Evolutionary conservation across 2,888 invertebrate genomes (phyloP).

Genomic region (Cryptocephalus moraei): DNA sequence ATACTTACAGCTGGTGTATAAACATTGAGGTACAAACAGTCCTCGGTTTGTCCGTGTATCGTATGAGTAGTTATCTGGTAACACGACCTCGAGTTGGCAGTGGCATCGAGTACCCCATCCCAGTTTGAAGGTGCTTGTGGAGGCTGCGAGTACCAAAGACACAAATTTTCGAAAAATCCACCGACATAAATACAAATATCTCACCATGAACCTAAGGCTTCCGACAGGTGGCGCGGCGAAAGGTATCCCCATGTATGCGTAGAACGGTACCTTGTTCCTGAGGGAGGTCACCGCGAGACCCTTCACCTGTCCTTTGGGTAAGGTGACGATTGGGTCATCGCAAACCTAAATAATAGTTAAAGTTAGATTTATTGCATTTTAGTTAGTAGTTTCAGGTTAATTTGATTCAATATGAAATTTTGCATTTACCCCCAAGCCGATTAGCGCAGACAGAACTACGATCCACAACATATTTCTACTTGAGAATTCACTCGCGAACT

Average conservation of each 20-base stretch:
- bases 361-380: no score
- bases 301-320: constrained; percentile 14
- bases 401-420: no score
- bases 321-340: constrained; percentile 8
- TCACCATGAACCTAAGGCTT: constrained; percentile 19
- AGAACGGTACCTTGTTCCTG: constrained; percentile 8
- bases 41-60: neutral
- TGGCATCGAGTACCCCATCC: neutral
- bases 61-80: neutral
- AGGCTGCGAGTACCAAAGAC: neutral
- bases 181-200: neutral
- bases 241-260: constrained; percentile 18
- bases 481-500: no score
- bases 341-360: no score
- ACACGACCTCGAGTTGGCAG: neutral
- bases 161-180: neutral
- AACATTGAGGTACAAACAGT: neutral
- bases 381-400: no score
- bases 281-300: constrained; percentile 7
- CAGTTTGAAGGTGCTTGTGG: neutral
- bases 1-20: neutral
- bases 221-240: constrained; percentile 23
- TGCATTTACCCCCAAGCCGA: no score
- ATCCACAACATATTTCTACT: no score
- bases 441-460: no score